Evolutionary conservation across 2,888 invertebrate species (phyloP).

Genomic region (Ochropacha duplaris): DNA sequence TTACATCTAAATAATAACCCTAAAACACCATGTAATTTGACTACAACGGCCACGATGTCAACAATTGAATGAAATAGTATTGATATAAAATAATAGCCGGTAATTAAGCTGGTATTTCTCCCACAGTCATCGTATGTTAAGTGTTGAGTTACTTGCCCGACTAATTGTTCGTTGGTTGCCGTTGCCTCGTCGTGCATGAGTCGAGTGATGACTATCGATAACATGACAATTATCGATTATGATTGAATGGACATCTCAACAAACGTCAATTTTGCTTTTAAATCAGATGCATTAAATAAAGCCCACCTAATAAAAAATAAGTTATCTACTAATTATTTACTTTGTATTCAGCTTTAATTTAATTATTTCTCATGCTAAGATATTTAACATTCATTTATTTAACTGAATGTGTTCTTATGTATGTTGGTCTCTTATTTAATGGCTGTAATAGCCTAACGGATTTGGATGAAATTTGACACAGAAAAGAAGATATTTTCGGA

Average conservation of each 20-base stretch:
- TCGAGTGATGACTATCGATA: constrained; percentile 5
- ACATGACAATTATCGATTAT: constrained; percentile 18
- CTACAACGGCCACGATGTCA: constrained; percentile 7
- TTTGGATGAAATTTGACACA: too few relatives aligned
- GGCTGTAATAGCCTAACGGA: too few relatives aligned
- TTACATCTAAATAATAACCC: neutral
- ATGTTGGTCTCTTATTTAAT: too few relatives aligned
- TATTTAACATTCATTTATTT: too few relatives aligned
- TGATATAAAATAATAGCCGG: constrained; percentile 7
- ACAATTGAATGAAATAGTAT: constrained; percentile 5
- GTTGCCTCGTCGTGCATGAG: constrained; percentile 4
- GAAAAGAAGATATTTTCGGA: too few relatives aligned
- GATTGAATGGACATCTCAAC: constrained; percentile 16
- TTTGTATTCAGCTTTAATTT: too few relatives aligned
- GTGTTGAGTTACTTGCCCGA: constrained; percentile 9
- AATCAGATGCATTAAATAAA: neutral
- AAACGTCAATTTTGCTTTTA: neutral
- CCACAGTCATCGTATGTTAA: constrained; percentile 20
- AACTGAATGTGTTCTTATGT: too few relatives aligned
- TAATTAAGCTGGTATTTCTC: constrained; percentile 20
- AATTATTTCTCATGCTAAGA: too few relatives aligned
- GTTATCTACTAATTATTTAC: too few relatives aligned
- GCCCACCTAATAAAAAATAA: too few relatives aligned
- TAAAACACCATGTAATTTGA: constrained; percentile 11
- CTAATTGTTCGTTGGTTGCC: constrained; percentile 7